A percentile compares a stretch with the other conserved stretches of the same genome.
These are phyloP conservation scores for Aphelenchoides avenae DNA, from an alignment of 1,140 invertebrate species.

Conservation along the genomic window DNA sequence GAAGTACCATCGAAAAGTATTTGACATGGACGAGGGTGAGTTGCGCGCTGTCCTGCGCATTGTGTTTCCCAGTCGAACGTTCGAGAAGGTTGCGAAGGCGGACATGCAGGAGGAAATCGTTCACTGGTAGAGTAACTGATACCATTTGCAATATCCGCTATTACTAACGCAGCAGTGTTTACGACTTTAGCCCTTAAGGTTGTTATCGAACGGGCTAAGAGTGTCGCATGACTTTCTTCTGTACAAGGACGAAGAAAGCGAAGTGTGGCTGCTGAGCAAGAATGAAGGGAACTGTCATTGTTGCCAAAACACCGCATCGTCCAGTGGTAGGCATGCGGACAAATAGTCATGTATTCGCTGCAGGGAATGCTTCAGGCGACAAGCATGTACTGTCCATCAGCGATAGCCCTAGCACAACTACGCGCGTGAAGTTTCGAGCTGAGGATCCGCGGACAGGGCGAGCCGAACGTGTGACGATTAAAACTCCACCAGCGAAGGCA, in stretches of 20 bases:
- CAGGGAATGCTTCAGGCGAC: no score
- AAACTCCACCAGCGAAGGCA: no score
- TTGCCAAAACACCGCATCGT: no score
- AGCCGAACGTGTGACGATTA: no score
- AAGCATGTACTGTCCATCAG: no score
- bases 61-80: conserved; percentile 6
- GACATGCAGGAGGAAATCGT: conserved; percentile 23
- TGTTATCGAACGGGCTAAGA: conserved; percentile 16
- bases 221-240: conserved; percentile 24
- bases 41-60: conserved; percentile 13
- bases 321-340: no score
- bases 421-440: no score
- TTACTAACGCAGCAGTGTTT: not conserved
- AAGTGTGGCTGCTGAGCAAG: conserved; percentile 15
- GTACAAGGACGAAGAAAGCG: conserved; percentile 15
- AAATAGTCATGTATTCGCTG: no score
- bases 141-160: not conserved
- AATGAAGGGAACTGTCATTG: conserved; percentile 13
- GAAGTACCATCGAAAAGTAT: conserved; percentile 23
- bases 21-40: conserved; percentile 24
- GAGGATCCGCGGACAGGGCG: no score
- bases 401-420: no score
- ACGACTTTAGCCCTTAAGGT: conserved; percentile 13
- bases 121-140: conserved; percentile 8
- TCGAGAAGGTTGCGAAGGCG: not conserved